Evolutionary conservation across 2,888 invertebrate species (phyloP).

Genomic region (Acleris literana): DNA sequence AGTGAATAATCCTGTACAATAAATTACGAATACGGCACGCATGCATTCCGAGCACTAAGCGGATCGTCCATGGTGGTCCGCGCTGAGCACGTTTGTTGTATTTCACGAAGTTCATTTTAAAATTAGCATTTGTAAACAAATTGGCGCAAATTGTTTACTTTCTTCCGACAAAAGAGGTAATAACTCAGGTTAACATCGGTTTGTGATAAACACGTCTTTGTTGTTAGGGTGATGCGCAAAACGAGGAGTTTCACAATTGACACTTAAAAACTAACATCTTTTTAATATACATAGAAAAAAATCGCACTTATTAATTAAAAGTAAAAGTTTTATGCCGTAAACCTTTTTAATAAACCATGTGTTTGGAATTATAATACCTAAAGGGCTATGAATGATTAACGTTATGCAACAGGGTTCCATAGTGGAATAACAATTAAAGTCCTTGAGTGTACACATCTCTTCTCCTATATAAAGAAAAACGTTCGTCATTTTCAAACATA

Average conservation of each 20-base stretch:
- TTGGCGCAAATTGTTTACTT: conserved; percentile 67
- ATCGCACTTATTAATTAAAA: no score
- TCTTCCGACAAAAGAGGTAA: conserved; percentile 48
- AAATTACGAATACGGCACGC: conserved; percentile 51
- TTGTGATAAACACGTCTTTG: conserved; percentile 15
- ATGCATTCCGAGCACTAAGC: conserved; percentile 41
- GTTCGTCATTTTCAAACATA: no score
- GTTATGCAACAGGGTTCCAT: no score
- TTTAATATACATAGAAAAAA: no score
- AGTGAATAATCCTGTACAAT: conserved; percentile 47
- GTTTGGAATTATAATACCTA: no score
- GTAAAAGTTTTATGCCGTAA: no score
- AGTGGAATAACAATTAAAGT: no score
- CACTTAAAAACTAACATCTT: not conserved
- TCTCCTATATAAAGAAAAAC: no score
- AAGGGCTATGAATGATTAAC: no score
- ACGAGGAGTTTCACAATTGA: not conserved
- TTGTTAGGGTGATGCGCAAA: conserved; percentile 9
- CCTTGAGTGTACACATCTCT: no score
- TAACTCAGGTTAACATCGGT: conserved; percentile 24
- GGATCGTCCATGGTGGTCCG: conserved; percentile 72
- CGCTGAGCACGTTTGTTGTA: conserved; percentile 76
- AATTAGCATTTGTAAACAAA: conserved; percentile 78
- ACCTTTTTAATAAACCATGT: no score
- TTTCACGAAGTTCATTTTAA: conserved; percentile 79